These are phyloP conservation scores for Anseranas semipalmata DNA, from an alignment of 2,113 vertebrate genomes.

Conservation along the genomic window DNA sequence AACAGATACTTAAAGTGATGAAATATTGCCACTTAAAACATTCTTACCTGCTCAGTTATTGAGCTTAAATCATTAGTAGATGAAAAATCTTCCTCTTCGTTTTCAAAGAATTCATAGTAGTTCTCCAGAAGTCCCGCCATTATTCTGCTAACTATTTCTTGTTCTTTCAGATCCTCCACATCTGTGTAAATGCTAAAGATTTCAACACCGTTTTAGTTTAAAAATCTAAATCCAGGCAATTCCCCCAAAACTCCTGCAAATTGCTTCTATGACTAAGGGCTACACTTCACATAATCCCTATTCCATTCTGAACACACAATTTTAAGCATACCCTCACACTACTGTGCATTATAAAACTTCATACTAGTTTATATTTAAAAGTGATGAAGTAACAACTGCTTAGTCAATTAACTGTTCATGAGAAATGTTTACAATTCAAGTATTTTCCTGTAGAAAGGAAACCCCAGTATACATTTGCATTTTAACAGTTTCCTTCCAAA, in stretches of 20 bases:
- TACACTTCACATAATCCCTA: background rate
- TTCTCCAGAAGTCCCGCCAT: conserved; percentile 95
- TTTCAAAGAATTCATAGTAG: conserved; percentile 94
- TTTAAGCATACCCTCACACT: background rate
- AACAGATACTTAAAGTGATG: background rate
- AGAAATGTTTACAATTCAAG: background rate
- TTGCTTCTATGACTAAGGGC: background rate
- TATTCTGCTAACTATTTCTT: conserved; percentile 93
- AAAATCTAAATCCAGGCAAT: background rate
- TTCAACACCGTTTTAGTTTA: conserved; percentile 29
- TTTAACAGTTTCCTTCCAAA: background rate
- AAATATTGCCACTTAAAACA: background rate
- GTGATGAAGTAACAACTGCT: background rate
- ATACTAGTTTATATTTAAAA: background rate
- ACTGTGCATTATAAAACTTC: background rate
- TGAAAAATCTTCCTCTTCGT: conserved; percentile 93
- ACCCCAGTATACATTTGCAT: background rate
- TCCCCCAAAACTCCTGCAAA: background rate
- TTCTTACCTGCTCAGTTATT: conserved; percentile 91
- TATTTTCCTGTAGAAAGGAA: background rate
- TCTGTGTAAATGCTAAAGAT: conserved; percentile 86
- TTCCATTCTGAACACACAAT: background rate
- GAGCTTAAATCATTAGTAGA: conserved; percentile 96
- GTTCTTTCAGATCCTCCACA: conserved; percentile 92
- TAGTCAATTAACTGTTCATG: background rate